Conservation (phyloP, 2,113 vertebrate genomes). For the Entomyzon cyanotis region DNA sequence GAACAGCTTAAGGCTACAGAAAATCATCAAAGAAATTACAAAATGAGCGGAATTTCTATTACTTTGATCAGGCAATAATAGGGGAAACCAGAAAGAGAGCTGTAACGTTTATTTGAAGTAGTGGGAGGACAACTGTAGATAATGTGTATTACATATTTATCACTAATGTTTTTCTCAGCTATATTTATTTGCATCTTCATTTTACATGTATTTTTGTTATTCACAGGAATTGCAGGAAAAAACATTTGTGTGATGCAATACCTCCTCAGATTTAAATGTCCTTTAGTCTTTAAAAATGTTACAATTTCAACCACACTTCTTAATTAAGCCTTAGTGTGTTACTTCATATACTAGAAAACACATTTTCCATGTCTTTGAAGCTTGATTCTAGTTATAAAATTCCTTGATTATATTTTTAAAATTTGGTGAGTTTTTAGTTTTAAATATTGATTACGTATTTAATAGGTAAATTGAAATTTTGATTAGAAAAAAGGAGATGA, state of each 20-base stretch:
- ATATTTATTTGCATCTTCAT: background rate
- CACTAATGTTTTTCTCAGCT: background rate
- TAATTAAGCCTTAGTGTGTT: background rate
- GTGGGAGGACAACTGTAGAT: background rate
- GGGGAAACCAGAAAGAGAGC: slow-evolving; percentile 5
- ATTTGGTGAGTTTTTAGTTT: background rate
- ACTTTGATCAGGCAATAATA: slow-evolving; percentile 58
- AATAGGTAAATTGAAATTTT: background rate
- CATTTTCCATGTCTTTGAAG: background rate
- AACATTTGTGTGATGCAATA: background rate
- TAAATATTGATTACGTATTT: background rate
- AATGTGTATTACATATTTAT: background rate
- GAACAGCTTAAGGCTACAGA: slow-evolving; percentile 58
- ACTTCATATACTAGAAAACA: background rate
- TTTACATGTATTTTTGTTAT: background rate
- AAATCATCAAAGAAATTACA: slow-evolving; percentile 63
- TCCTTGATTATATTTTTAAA: no score
- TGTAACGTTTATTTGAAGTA: slow-evolving; percentile 22
- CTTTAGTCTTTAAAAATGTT: background rate
- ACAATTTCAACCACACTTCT: background rate
- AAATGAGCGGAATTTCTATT: slow-evolving; percentile 50
- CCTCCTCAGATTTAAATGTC: background rate
- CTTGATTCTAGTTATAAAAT: background rate
- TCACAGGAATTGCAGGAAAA: background rate
- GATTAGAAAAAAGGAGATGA: background rate